phyloP scores from a whole-genome alignment of 2,113 vertebrate genomes.

The Colossoma macropomum region DNA sequence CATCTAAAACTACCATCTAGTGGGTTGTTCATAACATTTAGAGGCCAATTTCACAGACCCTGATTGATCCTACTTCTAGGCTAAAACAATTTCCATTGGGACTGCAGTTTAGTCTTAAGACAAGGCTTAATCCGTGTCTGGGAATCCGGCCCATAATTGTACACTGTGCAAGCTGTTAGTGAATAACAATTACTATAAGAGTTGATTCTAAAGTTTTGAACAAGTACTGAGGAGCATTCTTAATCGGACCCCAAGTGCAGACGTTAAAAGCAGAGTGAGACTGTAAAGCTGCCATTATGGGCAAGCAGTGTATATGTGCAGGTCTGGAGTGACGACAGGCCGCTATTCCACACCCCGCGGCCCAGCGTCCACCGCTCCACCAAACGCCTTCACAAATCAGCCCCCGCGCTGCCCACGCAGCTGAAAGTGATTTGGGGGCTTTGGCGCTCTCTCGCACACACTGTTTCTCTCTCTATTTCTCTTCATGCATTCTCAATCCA shows the following conservation, averaged over 20 bases:
- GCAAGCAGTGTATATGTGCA: conserved; percentile 7
- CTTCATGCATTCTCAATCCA: conserved; percentile 13
- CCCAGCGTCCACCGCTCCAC: conserved; percentile 61
- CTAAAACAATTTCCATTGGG: too few relatives aligned
- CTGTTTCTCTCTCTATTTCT: conserved; percentile 9
- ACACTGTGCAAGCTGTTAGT: too few relatives aligned
- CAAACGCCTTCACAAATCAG: conserved; percentile 47
- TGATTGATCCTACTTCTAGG: too few relatives aligned
- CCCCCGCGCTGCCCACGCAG: conserved; percentile 61
- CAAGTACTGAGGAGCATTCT: neutral
- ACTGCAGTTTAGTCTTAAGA: too few relatives aligned
- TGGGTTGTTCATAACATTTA: too few relatives aligned
- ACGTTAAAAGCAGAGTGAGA: neutral
- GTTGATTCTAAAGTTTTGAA: neutral
- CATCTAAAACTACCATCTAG: too few relatives aligned
- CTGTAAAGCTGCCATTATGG: neutral
- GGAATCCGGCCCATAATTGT: too few relatives aligned
- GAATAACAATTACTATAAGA: too few relatives aligned
- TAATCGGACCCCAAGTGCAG: neutral
- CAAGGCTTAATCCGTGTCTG: too few relatives aligned
- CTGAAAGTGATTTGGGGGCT: conserved; percentile 78
- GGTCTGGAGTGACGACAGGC: conserved; percentile 52
- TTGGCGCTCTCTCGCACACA: conserved; percentile 54
- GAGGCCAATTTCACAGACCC: too few relatives aligned
- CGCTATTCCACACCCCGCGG: conserved; percentile 66